phyloP scores from a whole-genome alignment of 2,888 invertebrate genomes.

The Caenorhabditis sp. region DNA sequence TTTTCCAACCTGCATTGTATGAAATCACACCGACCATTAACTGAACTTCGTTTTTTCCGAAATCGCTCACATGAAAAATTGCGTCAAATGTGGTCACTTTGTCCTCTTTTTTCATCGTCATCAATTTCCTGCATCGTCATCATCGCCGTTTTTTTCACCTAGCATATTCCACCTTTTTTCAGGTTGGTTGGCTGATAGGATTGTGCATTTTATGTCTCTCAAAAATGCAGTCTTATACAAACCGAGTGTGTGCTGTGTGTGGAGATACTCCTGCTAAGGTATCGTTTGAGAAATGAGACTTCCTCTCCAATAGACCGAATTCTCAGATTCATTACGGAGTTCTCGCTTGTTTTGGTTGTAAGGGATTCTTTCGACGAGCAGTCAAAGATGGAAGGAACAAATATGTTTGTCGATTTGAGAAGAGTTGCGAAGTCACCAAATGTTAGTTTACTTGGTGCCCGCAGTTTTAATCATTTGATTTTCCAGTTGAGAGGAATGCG shows the following conservation, averaged over 20 bases:
- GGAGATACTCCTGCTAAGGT: constrained; percentile 80
- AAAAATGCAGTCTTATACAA: constrained; percentile 50
- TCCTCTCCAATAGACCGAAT: background rate
- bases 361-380: constrained; percentile 81
- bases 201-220: constrained; percentile 19
- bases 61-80: constrained; percentile 13
- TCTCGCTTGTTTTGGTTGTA: constrained; percentile 79
- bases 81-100: constrained; percentile 43
- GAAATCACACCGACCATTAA: constrained; percentile 13
- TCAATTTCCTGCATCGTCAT: constrained; percentile 13
- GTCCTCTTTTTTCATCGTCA: constrained; percentile 6
- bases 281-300: background rate
- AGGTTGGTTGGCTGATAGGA: constrained; percentile 9
- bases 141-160: constrained; percentile 20
- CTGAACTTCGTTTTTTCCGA: constrained; percentile 4
- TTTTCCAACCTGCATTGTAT: background rate
- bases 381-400: constrained; percentile 82
- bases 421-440: constrained; percentile 78
- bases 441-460: constrained; percentile 66
- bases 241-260: constrained; percentile 77
- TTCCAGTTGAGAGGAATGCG: constrained; percentile 78
- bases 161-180: constrained; percentile 29
- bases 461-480: constrained; percentile 23
- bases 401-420: constrained; percentile 80
- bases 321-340: constrained; percentile 78